Base-by-base conservation (phyloP, 2,888 invertebrate species). In the Selenia dentaria region DNA sequence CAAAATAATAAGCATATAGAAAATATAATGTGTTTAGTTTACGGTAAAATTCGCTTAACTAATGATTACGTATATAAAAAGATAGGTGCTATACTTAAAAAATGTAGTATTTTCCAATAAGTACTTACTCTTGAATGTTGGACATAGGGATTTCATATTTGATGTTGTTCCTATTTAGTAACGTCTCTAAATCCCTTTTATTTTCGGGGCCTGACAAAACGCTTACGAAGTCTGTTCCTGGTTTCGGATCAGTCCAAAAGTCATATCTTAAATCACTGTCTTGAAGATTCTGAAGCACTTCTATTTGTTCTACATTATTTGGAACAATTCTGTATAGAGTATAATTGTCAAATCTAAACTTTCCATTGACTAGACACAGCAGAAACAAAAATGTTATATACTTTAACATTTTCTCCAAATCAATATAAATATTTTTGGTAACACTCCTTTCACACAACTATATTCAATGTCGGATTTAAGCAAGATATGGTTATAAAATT, bases 301-400 rank as follows among this genome's bases (percentile, higher is more conserved):
- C 69, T 33, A 92, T 62, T 36, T 94, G 91, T 0, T 73, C 67
- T 0, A 64, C 53, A 38, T 74, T 84, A 28, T 73, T 64, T 0
- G 93, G 92, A 2, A 69, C 62, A 2, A 93, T 70, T 59, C 92
- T 84, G 55, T 91, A 93, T 6, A 94, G 84, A 10, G 70, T 67
- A 43, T 75, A 73, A 40, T 80, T 75, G 18, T 79, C 77, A 20
- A 62, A 80, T 20, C 72, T 57, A 25, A 71, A 51, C 40, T 73
- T 77, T 48, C 67, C 74, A 53, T 62, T 48, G 0, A 57, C 62
- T 1, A 55, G 57, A 47, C 56, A 38, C 1, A 38, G 16, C 22
- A 62, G 20, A 22, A 51, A n/a, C 29, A 60, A 46, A 35, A 50
- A 5, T 36, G 58, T 2, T 0, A 59, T 2, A n/a, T 51, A 2